phyloP scores from a whole-genome alignment of 2,113 vertebrate species.

The Egretta garzetta region DNA sequence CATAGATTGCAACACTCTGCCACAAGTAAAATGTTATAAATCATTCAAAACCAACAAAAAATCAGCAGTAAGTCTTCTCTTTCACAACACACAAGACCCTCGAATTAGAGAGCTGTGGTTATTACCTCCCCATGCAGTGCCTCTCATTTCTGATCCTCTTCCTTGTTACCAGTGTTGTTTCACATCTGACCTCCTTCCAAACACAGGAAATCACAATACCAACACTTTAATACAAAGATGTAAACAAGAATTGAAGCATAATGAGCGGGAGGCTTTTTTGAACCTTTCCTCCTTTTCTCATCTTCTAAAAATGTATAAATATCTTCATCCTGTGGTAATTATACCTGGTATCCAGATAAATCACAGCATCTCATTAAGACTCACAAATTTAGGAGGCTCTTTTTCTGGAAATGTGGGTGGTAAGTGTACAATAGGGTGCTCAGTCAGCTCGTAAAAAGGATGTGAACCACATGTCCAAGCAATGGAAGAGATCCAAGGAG shows the following conservation, averaged over 20 bases:
- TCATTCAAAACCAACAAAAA: constrained; percentile 81
- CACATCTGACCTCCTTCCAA: constrained; percentile 19
- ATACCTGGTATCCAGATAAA: neutral
- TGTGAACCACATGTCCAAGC: constrained; percentile 21
- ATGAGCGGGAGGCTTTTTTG: neutral
- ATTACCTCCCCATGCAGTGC: constrained; percentile 38
- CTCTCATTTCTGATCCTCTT: constrained; percentile 50
- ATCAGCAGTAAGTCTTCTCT: constrained; percentile 73
- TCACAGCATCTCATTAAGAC: neutral
- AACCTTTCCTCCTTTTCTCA: neutral
- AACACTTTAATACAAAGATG: neutral
- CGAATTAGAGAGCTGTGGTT: constrained; percentile 65
- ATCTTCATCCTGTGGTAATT: neutral
- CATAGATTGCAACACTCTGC: constrained; percentile 78
- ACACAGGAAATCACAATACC: constrained; percentile 2
- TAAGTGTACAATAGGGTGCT: neutral
- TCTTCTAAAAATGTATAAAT: neutral
- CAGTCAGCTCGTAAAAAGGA: constrained; percentile 10
- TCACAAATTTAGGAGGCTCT: constrained; percentile 9
- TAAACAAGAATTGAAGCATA: constrained; percentile 12
- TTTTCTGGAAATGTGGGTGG: constrained; percentile 32
- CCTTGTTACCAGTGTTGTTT: neutral
- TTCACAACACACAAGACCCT: constrained; percentile 67
- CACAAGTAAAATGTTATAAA: constrained; percentile 83
- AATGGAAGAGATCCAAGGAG: constrained; percentile 1